Conservation (phyloP, 2,888 invertebrate species). For the Epinotia demarniana region DNA sequence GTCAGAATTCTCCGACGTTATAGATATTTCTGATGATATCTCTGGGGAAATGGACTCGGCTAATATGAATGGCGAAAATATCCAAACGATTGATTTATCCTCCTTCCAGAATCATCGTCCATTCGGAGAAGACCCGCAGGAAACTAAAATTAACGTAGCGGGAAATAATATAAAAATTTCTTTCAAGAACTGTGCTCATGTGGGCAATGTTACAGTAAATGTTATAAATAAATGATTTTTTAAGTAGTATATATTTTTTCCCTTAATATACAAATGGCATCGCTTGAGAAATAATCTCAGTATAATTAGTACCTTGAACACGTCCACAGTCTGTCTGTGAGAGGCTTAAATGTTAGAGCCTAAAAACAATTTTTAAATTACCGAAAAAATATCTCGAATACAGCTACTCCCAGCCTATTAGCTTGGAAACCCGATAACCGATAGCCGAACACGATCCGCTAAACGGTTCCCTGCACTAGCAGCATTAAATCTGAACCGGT, state of each 20-base stretch:
- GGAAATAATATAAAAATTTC: conserved; percentile 27
- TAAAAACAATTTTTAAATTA: no score
- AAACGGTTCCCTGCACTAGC: neutral
- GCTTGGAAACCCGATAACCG: neutral
- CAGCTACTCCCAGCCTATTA: neutral
- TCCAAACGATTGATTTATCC: conserved; percentile 1
- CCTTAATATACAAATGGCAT: no score
- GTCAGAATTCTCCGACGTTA: neutral
- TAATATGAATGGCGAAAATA: conserved; percentile 7
- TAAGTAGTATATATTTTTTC: neutral
- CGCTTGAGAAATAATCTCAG: no score
- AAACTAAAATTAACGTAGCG: conserved; percentile 12
- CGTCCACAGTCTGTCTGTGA: no score
- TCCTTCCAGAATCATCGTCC: neutral
- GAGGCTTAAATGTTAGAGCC: no score
- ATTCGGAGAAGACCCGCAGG: neutral
- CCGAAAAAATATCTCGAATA: no score
- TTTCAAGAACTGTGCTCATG: conserved; percentile 27
- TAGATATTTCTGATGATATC: neutral
- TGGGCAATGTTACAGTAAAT: conserved; percentile 18
- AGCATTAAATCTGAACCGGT: conserved; percentile 1
- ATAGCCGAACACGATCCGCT: neutral
- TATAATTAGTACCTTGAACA: no score
- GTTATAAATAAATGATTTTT: conserved; percentile 6
- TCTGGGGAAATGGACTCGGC: conserved; percentile 4